Conservation (phyloP, 2,888 invertebrate genomes). For the Dermolepida albohirtum region DNA sequence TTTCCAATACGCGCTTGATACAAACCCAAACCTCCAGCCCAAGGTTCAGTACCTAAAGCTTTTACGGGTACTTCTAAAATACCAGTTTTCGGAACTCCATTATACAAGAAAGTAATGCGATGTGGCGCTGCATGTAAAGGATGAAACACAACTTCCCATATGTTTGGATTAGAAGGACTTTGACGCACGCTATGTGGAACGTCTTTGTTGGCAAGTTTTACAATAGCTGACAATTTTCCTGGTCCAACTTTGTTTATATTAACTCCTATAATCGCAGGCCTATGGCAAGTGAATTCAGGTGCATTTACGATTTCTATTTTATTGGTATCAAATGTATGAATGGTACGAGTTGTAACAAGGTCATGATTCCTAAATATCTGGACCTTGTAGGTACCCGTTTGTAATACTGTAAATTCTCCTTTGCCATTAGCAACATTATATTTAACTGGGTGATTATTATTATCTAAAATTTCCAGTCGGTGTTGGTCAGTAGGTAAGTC, state of each 20-base stretch:
- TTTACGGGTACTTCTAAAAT: slow-evolving; percentile 65
- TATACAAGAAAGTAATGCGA: slow-evolving; percentile 86
- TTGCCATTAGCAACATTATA: slow-evolving; percentile 61
- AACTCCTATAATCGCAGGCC: slow-evolving; percentile 84
- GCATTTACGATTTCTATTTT: slow-evolving; percentile 63
- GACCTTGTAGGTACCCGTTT: slow-evolving; percentile 67
- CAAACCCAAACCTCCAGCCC: slow-evolving; percentile 82
- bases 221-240: slow-evolving; percentile 83
- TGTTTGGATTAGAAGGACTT: slow-evolving; percentile 74
- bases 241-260: slow-evolving; percentile 77
- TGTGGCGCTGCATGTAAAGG: slow-evolving; percentile 90
- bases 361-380: slow-evolving; percentile 56
- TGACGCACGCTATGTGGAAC: slow-evolving; percentile 86
- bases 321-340: slow-evolving; percentile 82
- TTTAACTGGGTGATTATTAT: slow-evolving; percentile 69
- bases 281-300: slow-evolving; percentile 80
- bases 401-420: slow-evolving; percentile 68
- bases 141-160: slow-evolving; percentile 88
- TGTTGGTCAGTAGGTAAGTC: slow-evolving; percentile 74
- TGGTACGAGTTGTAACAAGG: slow-evolving; percentile 60
- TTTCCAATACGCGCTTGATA: slow-evolving; percentile 87
- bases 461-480: slow-evolving; percentile 74
- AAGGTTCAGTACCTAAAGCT: slow-evolving; percentile 65
- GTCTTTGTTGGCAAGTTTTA: slow-evolving; percentile 83
- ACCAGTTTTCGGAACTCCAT: slow-evolving; percentile 80